Conservation (phyloP, 2,888 invertebrate species). For the Drosophila longiperda region DNA sequence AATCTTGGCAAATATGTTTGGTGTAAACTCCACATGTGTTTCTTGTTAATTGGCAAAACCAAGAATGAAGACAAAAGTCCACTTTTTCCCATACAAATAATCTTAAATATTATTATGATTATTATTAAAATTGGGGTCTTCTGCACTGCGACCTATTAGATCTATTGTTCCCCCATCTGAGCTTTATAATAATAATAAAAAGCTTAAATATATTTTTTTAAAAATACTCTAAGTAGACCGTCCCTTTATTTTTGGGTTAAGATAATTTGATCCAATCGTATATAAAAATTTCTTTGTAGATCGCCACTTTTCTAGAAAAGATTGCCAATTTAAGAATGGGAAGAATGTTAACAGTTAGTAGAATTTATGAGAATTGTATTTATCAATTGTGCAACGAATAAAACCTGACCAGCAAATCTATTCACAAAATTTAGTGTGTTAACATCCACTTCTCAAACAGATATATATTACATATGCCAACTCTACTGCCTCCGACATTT, state of each 20-base stretch:
- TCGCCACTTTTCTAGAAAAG: neutral
- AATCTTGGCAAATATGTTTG: neutral
- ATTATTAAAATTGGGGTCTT: too few species aligned
- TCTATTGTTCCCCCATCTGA: too few species aligned
- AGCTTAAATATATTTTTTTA: neutral
- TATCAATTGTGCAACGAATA: neutral
- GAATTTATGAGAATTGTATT: neutral
- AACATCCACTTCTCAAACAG: neutral
- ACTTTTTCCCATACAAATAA: neutral
- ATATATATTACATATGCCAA: neutral
- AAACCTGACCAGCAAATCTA: neutral
- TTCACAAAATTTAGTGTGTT: neutral
- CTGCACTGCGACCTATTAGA: too few species aligned
- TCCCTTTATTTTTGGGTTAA: neutral
- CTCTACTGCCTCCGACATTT: neutral
- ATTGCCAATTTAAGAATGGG: neutral
- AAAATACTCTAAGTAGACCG: rapidly evolving
- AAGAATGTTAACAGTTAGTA: neutral
- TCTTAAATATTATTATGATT: too few species aligned
- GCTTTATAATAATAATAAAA: too few species aligned
- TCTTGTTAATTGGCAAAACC: neutral
- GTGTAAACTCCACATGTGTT: neutral
- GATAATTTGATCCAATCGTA: neutral
- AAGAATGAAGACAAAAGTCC: neutral
- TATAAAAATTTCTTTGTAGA: neutral